Evolutionary conservation across 2,888 invertebrate species (phyloP), one percentile per base, ranked within the genome.

Genomic region (Sinopyrophorus schimmeli): DNA sequence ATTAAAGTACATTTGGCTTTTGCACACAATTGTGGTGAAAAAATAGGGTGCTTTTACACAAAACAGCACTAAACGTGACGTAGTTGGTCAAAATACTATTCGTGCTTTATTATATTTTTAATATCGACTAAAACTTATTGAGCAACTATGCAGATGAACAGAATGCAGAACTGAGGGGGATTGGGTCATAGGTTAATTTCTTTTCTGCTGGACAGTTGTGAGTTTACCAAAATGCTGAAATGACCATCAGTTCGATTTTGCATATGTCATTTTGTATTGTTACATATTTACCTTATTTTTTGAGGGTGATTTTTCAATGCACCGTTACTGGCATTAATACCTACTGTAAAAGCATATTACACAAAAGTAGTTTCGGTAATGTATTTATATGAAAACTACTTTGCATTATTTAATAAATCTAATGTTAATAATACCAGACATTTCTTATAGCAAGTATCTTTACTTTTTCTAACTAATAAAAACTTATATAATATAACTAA

Each of bases 21-120:
- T 59, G 60, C 61, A 62, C 58, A 61, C 68, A 68, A 67, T 67
- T 68, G 67, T 62, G 68, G 66, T 55, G 65, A 64, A 68, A 68
- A 69, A 67, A 66, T 66, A 58, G 69, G 68, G 66, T 62, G 63
- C 63, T 63, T 65, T 61, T 61, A 54, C 58, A 58, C 63, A 65
- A 68, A 67, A 67, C 61, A 61, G 54, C 53, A 55, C 57, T 59
- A 47, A 58, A 53, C 46, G 47, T 48, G 50, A 37, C 26, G 14
- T 32, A 54, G 34, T 11, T n/a, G 42, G 10, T 53, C 61, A 58
- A 21, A 24, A 9, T 28, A 27, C n/a, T 18, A 11, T 3, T 9
- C 17, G 5, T 11, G 1, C 5, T 6, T n/a, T 1, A 18, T n/a
- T 10, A 18, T n/a, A n/a, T n/a, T n/a, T n/a, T n/a, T n/a, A n/a